Conservation (phyloP, 2,888 invertebrate genomes). For the Liopterus haemorrhoidalis region DNA sequence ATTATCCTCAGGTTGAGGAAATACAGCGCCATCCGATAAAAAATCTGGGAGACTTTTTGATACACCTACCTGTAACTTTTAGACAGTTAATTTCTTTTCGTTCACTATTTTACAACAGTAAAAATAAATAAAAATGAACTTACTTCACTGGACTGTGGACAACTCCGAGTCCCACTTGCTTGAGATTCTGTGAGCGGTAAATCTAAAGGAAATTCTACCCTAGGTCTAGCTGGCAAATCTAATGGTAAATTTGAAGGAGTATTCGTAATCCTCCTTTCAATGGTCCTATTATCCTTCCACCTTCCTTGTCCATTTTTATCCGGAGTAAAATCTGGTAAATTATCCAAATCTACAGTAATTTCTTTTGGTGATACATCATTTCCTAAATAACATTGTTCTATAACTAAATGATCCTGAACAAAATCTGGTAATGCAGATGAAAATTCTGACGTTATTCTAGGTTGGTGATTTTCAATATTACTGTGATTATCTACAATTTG, state of each 20-base stretch:
- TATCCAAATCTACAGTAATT: constrained; percentile 55
- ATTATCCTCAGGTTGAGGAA: constrained; percentile 39
- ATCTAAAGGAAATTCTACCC: constrained; percentile 43
- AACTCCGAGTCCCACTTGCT: constrained; percentile 33
- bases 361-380: constrained; percentile 48
- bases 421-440: constrained; percentile 75
- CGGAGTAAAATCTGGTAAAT: constrained; percentile 63
- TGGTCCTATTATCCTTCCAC: constrained; percentile 32
- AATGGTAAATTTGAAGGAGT: constrained; percentile 34
- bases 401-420: constrained; percentile 81
- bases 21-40: constrained; percentile 63
- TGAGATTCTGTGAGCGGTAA: constrained; percentile 38
- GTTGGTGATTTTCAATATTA: constrained; percentile 16
- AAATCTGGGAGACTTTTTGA: constrained; percentile 63
- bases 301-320: constrained; percentile 39
- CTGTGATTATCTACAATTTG: constrained; percentile 47
- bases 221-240: constrained; percentile 41
- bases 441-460: constrained; percentile 41
- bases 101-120: not conserved
- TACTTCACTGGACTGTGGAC: constrained; percentile 33
- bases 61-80: constrained; percentile 41
- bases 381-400: constrained; percentile 67
- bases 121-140: constrained; percentile 19
- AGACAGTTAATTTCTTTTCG: not conserved
- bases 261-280: constrained; percentile 28